Evolutionary conservation across 2,113 vertebrate species (phyloP), one percentile per base, ranked within the genome.

Genomic region (Dunckerocampus dactyliophorus): DNA sequence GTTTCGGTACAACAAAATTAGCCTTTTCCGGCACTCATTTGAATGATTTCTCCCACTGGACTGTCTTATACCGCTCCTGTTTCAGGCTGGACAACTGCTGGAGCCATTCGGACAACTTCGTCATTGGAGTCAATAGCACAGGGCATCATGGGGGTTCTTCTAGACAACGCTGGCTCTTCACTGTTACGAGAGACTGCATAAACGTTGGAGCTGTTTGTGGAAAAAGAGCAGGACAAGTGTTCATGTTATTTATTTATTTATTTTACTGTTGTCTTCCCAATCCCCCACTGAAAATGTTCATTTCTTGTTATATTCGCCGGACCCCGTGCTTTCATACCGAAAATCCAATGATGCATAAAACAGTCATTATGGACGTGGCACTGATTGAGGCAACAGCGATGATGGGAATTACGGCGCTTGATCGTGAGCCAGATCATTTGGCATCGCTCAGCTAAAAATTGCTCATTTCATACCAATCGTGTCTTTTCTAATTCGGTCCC

Each of bases 151-250:
- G 89, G 88, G n/a, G 86, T 90, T 20, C 67, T 79, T 82, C 83
- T 91, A 42, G 62, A 46, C 4, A 19, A 6, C 34, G 59, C 22
- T 61, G 54, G 79, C 3, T 88, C 79, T 45, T 84, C 86, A n/a
- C 74, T 85, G 76, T 91, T 92, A 65, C 91, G 88, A 51, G 80
- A 85, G 19, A 90, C 77, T 53, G 87, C 84, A 21, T 79, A 90
- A 59, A 88, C 67, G n/a, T 91, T 62, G 17, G 80, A 88, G 20
- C 91, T 92, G 72, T 80, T 56, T 45, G 55, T 72, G 31, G 46
- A 64, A 59, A 66, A 56, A 56, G 13, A 42, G 37, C n/a, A 20
- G 19, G 19, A 56, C 13, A 21, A 42, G 42, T 21, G 13, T 56
- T 55, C 11, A 19, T 34, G 31, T 34, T 34, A 8, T 39, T 12